phyloP scores from a whole-genome alignment of 2,113 vertebrate genomes.

The Halichoerus grypus region DNA sequence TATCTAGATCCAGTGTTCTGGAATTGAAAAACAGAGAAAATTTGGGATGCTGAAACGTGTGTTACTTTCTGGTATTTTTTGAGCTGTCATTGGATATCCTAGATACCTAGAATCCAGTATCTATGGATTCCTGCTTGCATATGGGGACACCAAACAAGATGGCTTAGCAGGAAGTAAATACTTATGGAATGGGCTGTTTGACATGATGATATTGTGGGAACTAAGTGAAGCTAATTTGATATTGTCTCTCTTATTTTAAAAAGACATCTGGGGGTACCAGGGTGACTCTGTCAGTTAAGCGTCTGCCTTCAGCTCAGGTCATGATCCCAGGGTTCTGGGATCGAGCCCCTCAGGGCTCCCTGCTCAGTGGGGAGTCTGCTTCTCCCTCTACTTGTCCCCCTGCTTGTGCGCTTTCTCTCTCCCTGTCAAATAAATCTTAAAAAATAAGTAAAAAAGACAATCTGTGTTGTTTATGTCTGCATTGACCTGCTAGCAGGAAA shows the following conservation, averaged over 20 bases:
- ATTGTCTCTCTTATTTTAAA: constrained; percentile 26
- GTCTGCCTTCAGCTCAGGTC: not conserved
- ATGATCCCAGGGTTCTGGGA: too few species aligned
- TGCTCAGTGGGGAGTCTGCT: not conserved
- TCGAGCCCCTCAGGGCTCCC: too few species aligned
- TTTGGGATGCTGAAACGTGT: not conserved
- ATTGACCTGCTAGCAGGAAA: not conserved
- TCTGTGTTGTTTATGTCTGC: not conserved
- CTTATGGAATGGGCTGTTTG: not conserved
- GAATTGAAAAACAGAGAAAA: not conserved
- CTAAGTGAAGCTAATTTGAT: not conserved
- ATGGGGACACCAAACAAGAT: not conserved
- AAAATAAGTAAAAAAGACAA: not conserved
- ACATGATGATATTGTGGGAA: not conserved
- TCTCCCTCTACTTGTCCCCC: not conserved
- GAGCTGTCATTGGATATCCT: not conserved
- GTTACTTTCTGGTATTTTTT: not conserved
- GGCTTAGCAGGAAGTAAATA: not conserved
- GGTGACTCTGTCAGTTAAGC: not conserved
- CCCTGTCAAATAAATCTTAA: not conserved
- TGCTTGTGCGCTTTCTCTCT: not conserved
- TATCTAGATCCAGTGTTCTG: not conserved
- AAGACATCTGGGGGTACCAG: not conserved
- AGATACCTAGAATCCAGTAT: not conserved
- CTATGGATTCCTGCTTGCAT: not conserved